Percentiles rank a stretch among this genome's conserved stretches.
Conservation (phyloP, 2,113 vertebrate genomes). For the Megaptera novaeangliae region DNA sequence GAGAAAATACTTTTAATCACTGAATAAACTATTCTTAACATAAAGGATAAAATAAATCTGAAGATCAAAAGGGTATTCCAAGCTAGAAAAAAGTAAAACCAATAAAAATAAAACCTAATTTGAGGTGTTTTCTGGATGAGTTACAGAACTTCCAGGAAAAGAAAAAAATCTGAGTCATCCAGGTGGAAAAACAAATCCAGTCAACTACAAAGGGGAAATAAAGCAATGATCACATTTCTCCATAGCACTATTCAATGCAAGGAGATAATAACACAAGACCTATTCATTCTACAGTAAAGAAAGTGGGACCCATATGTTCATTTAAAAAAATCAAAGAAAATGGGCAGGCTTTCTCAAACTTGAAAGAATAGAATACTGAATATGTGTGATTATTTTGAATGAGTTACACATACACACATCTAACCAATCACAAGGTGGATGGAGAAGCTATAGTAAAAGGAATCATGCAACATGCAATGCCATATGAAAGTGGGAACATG, state of each 20-base stretch:
- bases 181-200: neutral
- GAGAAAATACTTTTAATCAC: neutral
- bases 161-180: neutral
- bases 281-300: neutral
- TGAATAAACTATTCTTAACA: neutral
- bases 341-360: neutral
- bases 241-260: neutral
- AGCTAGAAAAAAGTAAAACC: neutral
- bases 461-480: neutral
- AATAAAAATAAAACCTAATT: neutral
- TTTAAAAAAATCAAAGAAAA: neutral
- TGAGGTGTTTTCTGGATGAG: neutral
- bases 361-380: neutral
- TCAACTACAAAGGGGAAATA: neutral
- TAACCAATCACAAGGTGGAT: neutral
- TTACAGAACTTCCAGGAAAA: neutral
- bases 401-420: neutral
- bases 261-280: neutral
- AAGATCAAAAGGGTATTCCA: neutral
- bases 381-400: neutral
- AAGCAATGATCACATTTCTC: neutral
- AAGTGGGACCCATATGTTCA: neutral
- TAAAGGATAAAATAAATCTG: neutral
- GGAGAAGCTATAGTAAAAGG: neutral
- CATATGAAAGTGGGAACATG: neutral